phyloP scores from a whole-genome alignment of 2,888 invertebrate species.

The Chymomyza caudatula region DNA sequence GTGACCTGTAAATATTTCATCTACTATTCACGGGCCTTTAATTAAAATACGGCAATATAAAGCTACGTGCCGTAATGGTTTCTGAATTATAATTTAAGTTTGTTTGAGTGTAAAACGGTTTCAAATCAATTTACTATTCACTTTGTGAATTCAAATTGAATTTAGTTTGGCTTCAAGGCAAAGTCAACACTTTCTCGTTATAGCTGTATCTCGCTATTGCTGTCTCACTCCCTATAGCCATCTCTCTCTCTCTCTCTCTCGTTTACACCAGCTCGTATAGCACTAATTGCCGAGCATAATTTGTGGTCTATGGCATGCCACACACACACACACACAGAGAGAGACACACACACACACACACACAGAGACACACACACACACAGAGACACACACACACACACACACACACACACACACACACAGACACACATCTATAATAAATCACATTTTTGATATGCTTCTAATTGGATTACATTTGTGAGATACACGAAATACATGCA shows the following conservation, averaged over 20 bases:
- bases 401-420: too few relatives aligned
- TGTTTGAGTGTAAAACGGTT: conserved; percentile 11
- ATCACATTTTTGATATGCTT: not conserved
- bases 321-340: too few relatives aligned
- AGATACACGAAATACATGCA: not conserved
- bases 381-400: too few relatives aligned
- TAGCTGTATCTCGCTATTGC: not conserved
- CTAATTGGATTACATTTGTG: conserved; percentile 11
- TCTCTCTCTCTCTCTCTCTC: not conserved
- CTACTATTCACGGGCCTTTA: conserved; percentile 24
- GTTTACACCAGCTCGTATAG: not conserved
- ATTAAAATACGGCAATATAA: conserved; percentile 59
- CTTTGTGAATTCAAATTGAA: conserved; percentile 16
- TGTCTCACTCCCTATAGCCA: not conserved
- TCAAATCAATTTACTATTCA: conserved; percentile 42
- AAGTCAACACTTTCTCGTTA: not conserved
- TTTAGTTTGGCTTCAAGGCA: conserved; percentile 13
- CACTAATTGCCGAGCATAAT: not conserved
- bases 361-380: too few relatives aligned
- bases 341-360: too few relatives aligned
- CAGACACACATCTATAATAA: not conserved
- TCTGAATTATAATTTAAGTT: conserved; percentile 14
- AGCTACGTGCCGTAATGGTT: conserved; percentile 48
- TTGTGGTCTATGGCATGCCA: not conserved
- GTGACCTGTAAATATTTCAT: conserved; percentile 55